Conservation (phyloP, 2,888 invertebrate genomes). For the Nesidiocoris tenuis region DNA sequence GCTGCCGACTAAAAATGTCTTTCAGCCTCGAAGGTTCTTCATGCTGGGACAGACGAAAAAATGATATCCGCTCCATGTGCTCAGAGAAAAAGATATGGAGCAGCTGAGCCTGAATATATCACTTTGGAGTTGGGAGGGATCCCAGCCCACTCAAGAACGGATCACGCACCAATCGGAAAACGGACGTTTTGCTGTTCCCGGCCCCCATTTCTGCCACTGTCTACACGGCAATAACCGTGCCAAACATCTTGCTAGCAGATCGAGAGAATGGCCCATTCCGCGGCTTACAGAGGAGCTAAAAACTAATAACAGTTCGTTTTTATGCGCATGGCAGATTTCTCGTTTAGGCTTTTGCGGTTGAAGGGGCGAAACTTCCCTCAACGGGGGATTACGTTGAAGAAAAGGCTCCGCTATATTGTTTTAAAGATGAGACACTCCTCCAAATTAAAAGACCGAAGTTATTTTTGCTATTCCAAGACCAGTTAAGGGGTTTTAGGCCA, state of each 20-base stretch:
- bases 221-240: neutral
- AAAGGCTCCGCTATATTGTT: constrained; percentile 13
- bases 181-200: neutral
- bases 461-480: constrained; percentile 8
- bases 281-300: neutral
- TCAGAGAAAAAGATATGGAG: too few species aligned
- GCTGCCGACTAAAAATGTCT: too few species aligned
- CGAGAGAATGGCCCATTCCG: neutral
- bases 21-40: too few species aligned
- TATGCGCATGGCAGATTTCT: constrained; percentile 14
- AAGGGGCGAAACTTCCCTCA: neutral
- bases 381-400: neutral
- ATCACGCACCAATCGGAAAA: too few species aligned
- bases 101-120: too few species aligned
- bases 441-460: constrained; percentile 21
- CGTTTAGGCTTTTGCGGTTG: neutral
- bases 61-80: too few species aligned
- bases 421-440: constrained; percentile 12
- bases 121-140: too few species aligned
- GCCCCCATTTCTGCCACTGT: neutral
- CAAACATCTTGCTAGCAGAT: neutral
- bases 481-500: neutral
- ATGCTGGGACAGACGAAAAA: too few species aligned
- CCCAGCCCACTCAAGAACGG: too few species aligned
- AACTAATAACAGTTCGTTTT: constrained; percentile 17